A percentile compares a stretch with the other conserved stretches of the same genome.
Evolutionary conservation across 2,113 vertebrate species (phyloP).

Genomic region (Etia nguti): DNA sequence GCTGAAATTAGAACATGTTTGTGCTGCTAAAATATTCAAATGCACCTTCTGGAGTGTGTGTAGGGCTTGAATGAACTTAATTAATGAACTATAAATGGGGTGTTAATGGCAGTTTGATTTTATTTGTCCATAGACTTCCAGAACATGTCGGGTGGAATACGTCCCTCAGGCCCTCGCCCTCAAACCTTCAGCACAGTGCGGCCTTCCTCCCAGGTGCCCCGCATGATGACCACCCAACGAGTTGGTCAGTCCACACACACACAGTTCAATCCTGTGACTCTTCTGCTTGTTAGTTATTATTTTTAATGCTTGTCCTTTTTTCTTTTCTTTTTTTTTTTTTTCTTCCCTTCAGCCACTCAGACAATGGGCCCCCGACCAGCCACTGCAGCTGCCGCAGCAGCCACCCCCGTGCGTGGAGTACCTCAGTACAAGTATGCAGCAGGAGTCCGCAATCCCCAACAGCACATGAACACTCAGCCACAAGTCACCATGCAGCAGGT

Average conservation of each 20-base stretch:
- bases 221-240: constrained; percentile 89
- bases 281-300: not conserved
- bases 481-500: constrained; percentile 95
- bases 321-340: not conserved
- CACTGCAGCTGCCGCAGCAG: constrained; percentile 71
- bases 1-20: not conserved
- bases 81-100: not conserved
- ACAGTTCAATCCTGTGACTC: not conserved
- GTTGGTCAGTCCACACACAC: constrained; percentile 78
- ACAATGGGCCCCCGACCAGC: constrained; percentile 84
- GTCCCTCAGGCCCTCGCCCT: constrained; percentile 86
- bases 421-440: constrained; percentile 92
- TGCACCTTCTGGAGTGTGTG: not conserved
- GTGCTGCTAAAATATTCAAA: not conserved
- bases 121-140: constrained; percentile 82
- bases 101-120: not conserved
- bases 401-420: constrained; percentile 82
- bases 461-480: constrained; percentile 83
- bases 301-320: not conserved
- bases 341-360: constrained; percentile 64
- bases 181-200: constrained; percentile 85
- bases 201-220: constrained; percentile 87
- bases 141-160: constrained; percentile 89
- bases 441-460: constrained; percentile 90
- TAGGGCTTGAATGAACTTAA: not conserved